Conservation (phyloP, 2,797 vertebrate species). For the Rousettus madagascariensis region DNA sequence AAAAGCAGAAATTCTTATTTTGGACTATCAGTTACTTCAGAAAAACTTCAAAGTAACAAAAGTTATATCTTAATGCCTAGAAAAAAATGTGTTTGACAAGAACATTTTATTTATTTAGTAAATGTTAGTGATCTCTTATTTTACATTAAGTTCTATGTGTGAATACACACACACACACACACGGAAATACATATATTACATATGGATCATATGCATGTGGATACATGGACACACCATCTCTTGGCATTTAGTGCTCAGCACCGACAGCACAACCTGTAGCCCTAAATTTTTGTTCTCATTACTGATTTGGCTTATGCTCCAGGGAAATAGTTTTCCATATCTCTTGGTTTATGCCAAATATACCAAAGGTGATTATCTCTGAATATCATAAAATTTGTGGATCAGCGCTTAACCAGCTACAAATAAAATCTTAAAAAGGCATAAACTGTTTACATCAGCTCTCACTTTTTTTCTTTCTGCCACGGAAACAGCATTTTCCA, state of each 20-base stretch:
- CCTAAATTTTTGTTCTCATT: background rate
- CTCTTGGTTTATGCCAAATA: background rate
- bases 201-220: background rate
- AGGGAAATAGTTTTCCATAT: background rate
- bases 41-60: background rate
- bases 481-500: background rate
- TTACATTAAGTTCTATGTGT: background rate
- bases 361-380: background rate
- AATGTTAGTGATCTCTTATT: background rate
- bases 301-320: background rate
- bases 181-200: background rate
- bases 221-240: background rate
- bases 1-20: constrained; percentile 14
- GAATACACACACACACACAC: no score
- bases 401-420: background rate
- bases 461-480: background rate
- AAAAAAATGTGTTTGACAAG: constrained; percentile 12
- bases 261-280: background rate
- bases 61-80: background rate
- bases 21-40: background rate
- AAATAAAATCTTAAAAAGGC: background rate
- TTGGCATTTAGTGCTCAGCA: background rate
- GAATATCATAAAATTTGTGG: background rate
- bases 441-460: background rate
- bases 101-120: background rate